These are phyloP conservation scores for Xylocopa sonorina DNA, from an alignment of 1,140 invertebrate genomes.

Conservation along the genomic window DNA sequence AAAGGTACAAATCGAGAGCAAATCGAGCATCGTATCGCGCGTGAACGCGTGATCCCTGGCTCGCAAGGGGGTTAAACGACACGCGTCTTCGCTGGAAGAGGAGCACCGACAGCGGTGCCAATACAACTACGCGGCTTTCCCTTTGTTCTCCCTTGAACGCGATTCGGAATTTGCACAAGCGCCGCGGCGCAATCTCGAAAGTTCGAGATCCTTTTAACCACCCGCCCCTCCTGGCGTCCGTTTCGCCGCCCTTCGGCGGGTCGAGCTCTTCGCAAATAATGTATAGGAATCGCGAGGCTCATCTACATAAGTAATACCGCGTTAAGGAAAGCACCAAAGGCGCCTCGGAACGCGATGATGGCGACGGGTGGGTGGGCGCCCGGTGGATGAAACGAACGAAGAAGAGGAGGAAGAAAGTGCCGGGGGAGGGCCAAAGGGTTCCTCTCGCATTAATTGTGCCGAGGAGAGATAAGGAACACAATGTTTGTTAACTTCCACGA, in stretches of 20 bases:
- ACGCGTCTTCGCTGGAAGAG: constrained; percentile 41
- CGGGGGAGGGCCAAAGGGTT: constrained; percentile 73
- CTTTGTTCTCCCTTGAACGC: constrained; percentile 51
- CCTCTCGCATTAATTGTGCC: constrained; percentile 77
- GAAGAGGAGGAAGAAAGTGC: constrained; percentile 58
- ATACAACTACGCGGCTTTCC: constrained; percentile 24
- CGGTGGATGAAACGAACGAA: neutral
- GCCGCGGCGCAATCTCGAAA: constrained; percentile 74
- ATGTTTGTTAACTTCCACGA: constrained; percentile 78
- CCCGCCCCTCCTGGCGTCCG: constrained; percentile 45
- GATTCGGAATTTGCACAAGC: constrained; percentile 67
- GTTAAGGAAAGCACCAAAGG: constrained; percentile 80
- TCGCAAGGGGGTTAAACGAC: constrained; percentile 25
- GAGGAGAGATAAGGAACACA: constrained; percentile 76
- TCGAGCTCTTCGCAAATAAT: constrained; percentile 78
- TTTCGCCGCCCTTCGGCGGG: constrained; percentile 58
- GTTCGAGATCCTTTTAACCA: constrained; percentile 76
- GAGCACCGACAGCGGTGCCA: constrained; percentile 7
- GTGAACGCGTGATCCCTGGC: too few species aligned
- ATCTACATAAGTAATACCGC: constrained; percentile 82
- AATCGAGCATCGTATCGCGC: too few species aligned
- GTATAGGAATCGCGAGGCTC: constrained; percentile 80
- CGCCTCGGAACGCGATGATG: constrained; percentile 68
- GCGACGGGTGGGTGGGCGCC: constrained; percentile 18
- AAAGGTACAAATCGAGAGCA: too few species aligned